phyloP scores from a whole-genome alignment of 2,888 invertebrate species.

The Neoscelio sp. region DNA sequence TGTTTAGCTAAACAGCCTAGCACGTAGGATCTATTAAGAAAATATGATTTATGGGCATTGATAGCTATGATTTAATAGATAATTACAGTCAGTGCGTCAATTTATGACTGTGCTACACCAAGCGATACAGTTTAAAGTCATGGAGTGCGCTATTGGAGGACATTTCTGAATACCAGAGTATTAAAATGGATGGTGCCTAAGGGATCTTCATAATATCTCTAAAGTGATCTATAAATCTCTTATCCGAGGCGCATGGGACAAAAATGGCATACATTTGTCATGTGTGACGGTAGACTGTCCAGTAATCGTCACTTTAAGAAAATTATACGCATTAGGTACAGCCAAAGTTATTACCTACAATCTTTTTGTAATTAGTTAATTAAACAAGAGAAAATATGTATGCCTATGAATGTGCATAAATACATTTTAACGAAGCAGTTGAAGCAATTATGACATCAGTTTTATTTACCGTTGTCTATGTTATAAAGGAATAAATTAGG shows the following conservation, averaged over 20 bases:
- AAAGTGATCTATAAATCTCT: constrained; percentile 54
- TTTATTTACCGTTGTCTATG: too few species aligned
- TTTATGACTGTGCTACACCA: constrained; percentile 41
- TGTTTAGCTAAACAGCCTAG: constrained; percentile 37
- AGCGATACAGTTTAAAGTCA: constrained; percentile 53
- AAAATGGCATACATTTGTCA: constrained; percentile 45
- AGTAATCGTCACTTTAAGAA: constrained; percentile 38
- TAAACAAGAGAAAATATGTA: neutral
- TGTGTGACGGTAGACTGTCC: constrained; percentile 29
- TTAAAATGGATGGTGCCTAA: constrained; percentile 52
- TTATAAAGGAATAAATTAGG: too few species aligned
- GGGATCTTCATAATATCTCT: constrained; percentile 42
- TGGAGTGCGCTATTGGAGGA: constrained; percentile 39
- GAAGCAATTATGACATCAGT: too few species aligned
- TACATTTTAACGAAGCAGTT: too few species aligned
- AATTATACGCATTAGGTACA: neutral
- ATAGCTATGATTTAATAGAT: constrained; percentile 62
- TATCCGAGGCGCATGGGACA: neutral
- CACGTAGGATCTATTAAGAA: constrained; percentile 53
- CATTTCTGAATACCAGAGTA: constrained; percentile 47
- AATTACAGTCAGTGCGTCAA: constrained; percentile 55
- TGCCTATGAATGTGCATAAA: too few species aligned
- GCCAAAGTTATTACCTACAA: neutral
- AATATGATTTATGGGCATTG: constrained; percentile 60
- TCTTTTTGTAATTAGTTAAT: constrained; percentile 7